phyloP scores from a whole-genome alignment of 35 echinoderm and acorn worm species.

The Ophioderma brevispina region DNA sequence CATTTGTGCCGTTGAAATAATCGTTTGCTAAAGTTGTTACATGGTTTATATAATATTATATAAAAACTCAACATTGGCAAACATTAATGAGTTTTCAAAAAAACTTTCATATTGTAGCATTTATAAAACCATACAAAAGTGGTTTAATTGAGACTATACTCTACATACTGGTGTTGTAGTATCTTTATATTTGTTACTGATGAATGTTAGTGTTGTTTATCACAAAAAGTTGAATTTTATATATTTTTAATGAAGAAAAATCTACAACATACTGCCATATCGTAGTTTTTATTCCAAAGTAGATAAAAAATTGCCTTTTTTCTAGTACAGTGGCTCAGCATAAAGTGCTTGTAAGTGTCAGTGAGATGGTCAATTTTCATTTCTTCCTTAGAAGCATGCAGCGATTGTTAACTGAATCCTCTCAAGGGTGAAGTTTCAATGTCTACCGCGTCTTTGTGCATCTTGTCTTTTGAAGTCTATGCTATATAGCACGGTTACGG shows the following conservation, averaged over 20 bases:
- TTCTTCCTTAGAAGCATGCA: too few relatives aligned
- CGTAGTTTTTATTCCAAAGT: not conserved
- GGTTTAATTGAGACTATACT: not conserved
- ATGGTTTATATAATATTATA: not conserved
- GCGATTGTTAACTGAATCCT: too few relatives aligned
- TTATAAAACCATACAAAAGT: not conserved
- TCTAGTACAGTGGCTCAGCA: not conserved
- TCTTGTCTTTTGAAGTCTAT: too few relatives aligned
- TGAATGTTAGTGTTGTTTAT: constrained; percentile 14
- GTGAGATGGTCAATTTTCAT: too few relatives aligned
- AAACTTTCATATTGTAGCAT: constrained; percentile 11
- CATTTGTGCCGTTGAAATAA: not conserved
- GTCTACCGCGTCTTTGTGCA: too few relatives aligned
- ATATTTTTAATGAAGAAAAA: constrained; percentile 12
- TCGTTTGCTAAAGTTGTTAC: constrained; percentile 1
- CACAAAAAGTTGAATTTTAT: constrained; percentile 11
- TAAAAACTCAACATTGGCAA: not conserved
- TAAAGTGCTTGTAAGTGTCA: too few relatives aligned
- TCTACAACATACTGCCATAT: not conserved
- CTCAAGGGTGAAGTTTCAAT: too few relatives aligned
- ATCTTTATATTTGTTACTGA: constrained; percentile 12
- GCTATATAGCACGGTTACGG: too few relatives aligned
- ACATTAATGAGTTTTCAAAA: not conserved
- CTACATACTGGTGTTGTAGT: constrained; percentile 1
- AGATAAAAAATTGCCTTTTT: not conserved